Evolutionary conservation across 2,888 invertebrate species (phyloP).

Genomic region (Drosophila monieri): DNA sequence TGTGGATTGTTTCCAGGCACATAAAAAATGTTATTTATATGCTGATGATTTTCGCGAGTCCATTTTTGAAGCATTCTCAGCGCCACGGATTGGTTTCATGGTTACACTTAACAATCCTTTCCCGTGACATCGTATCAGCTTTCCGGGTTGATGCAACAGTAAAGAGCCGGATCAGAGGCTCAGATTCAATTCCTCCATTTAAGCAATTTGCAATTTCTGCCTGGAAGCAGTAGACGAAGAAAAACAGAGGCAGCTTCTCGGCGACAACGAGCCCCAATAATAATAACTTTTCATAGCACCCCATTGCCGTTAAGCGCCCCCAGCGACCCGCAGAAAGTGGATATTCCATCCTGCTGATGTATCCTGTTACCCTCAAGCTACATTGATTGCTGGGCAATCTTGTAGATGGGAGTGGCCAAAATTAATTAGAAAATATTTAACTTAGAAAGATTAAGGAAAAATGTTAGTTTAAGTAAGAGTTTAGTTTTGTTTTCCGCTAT

Average conservation of each 20-base stretch:
- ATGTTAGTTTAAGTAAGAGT: background rate
- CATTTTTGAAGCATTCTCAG: conserved; percentile 2
- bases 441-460: background rate
- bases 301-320: conserved; percentile 49
- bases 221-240: conserved; percentile 13
- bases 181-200: conserved; percentile 53
- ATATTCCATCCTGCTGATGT: conserved; percentile 1
- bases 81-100: conserved; percentile 1
- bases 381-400: conserved; percentile 4
- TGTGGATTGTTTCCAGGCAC: conserved; percentile 11
- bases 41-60: conserved; percentile 26
- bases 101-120: conserved; percentile 40
- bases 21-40: conserved; percentile 42
- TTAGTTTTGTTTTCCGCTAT: too few species aligned
- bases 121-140: conserved; percentile 12
- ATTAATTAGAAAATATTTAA: background rate
- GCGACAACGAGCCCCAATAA: conserved; percentile 55
- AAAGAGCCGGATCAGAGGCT: conserved; percentile 13
- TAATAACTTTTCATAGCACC: conserved; percentile 66
- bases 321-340: conserved; percentile 8
- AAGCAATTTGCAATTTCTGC: conserved; percentile 61
- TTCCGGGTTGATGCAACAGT: background rate
- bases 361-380: background rate
- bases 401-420: conserved; percentile 3
- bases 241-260: conserved; percentile 33